Conservation (phyloP, 2,797 vertebrate species). For the Alcedo quadribrachys region DNA sequence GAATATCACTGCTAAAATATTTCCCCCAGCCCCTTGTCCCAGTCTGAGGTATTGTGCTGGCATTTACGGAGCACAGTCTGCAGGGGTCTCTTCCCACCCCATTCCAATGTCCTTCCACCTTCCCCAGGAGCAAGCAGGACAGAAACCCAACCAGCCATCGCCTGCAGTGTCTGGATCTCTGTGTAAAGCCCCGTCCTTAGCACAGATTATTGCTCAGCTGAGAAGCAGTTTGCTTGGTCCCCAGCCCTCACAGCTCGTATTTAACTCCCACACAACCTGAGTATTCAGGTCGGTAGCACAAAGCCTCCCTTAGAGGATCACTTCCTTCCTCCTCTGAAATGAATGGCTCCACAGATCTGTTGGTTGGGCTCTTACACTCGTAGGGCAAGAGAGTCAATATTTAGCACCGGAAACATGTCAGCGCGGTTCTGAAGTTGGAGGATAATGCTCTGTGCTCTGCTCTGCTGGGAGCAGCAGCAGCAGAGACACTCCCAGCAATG, state of each 20-base stretch:
- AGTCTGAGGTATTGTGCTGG: not conserved
- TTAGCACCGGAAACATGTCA: not conserved
- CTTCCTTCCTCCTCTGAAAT: constrained; percentile 43
- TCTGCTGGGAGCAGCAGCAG: not conserved
- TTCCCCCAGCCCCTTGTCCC: not conserved
- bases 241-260: constrained; percentile 33
- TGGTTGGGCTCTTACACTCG: not conserved
- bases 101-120: not conserved
- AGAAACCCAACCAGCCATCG: constrained; percentile 17
- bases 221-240: not conserved
- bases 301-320: constrained; percentile 22
- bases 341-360: constrained; percentile 18
- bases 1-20: constrained; percentile 47
- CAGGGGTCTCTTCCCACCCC: not conserved
- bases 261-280: constrained; percentile 52
- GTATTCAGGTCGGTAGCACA: constrained; percentile 38
- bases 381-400: constrained; percentile 25
- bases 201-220: constrained; percentile 13
- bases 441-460: constrained; percentile 20
- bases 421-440: constrained; percentile 13
- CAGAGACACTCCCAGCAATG: constrained; percentile 17
- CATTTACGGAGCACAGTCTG: not conserved
- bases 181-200: constrained; percentile 4
- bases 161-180: not conserved
- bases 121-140: constrained; percentile 23